Evolutionary conservation across 2,113 vertebrate species (phyloP).

Genomic region (Spea bombifrons): DNA sequence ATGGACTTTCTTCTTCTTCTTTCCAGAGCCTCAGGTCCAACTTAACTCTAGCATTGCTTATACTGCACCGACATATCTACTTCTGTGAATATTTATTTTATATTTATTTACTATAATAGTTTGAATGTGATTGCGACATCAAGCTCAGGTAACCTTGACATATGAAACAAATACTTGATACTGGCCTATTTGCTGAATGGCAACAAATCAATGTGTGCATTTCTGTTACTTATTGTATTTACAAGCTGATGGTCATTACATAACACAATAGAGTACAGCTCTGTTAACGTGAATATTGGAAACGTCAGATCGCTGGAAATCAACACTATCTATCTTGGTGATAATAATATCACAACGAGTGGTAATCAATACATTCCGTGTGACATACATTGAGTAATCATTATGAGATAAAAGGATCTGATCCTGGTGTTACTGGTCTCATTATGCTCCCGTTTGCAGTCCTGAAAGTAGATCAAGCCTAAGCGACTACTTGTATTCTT

Average conservation of each 20-base stretch:
- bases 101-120: too few species aligned
- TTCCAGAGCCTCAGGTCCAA: too few species aligned
- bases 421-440: not conserved
- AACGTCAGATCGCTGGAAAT: conserved; percentile 11
- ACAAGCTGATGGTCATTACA: conserved; percentile 12
- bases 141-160: conserved; percentile 26
- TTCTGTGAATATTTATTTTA: too few species aligned
- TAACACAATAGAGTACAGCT: not conserved
- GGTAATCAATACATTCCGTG: not conserved
- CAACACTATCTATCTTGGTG: not conserved
- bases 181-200: not conserved
- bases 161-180: conserved; percentile 17
- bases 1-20: too few species aligned
- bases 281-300: not conserved
- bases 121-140: conserved; percentile 17
- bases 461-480: not conserved
- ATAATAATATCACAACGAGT: not conserved
- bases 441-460: too few species aligned
- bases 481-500: not conserved
- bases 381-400: not conserved
- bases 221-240: conserved; percentile 29
- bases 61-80: too few species aligned
- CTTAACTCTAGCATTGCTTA: too few species aligned
- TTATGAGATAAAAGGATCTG: not conserved
- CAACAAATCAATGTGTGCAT: conserved; percentile 19